Conservation (phyloP, 2,888 invertebrate genomes). For the Limnephilus marmoratus region DNA sequence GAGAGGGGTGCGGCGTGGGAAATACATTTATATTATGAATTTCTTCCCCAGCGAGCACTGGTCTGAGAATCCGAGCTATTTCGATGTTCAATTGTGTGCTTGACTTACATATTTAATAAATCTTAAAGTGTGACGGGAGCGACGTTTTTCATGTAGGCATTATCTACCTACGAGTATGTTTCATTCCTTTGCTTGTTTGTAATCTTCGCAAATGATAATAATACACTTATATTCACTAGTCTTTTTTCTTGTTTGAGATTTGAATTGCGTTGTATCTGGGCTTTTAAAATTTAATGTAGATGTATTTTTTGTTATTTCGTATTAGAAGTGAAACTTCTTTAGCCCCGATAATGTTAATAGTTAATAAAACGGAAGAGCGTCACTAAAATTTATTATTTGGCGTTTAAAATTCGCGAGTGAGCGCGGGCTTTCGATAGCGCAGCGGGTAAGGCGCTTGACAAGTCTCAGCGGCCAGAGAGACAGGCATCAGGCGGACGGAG, state of each 20-base stretch:
- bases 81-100: neutral
- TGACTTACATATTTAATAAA: slow-evolving; percentile 2
- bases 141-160: neutral
- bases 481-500: too few species aligned
- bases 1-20: neutral
- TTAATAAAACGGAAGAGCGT: too few species aligned
- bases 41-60: neutral
- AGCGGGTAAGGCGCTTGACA: too few species aligned
- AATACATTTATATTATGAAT: slow-evolving; percentile 32
- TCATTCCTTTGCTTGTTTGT: neutral
- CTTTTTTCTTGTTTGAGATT: neutral
- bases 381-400: too few species aligned
- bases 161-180: neutral
- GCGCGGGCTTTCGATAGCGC: too few species aligned
- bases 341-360: too few species aligned
- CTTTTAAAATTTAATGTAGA: too few species aligned
- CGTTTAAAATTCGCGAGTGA: too few species aligned
- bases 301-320: too few species aligned
- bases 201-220: neutral
- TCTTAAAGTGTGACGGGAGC: neutral
- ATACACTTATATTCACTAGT: neutral
- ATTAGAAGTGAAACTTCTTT: too few species aligned
- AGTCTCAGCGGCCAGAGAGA: too few species aligned
- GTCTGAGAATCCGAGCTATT: neutral
- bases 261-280: too few species aligned